A percentile compares a stretch with the other conserved stretches of the same genome.
These are phyloP conservation scores for Leptopilina syphax DNA, from an alignment of 2,888 invertebrate genomes.

Conservation along the genomic window DNA sequence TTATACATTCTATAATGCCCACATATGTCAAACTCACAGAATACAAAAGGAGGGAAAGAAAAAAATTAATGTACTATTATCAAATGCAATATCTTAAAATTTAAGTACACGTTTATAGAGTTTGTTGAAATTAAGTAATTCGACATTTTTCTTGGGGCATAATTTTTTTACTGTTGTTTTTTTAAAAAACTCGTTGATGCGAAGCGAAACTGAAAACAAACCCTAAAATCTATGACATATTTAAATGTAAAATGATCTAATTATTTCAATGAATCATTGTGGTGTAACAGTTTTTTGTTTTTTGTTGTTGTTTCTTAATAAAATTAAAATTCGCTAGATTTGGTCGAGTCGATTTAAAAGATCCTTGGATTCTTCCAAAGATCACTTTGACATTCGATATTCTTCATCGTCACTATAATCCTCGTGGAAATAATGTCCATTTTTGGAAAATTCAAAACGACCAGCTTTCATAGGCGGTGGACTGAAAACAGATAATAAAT, in stretches of 20 bases:
- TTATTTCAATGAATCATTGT: not conserved
- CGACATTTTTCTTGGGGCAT: not conserved
- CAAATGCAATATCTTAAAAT: conserved; percentile 9
- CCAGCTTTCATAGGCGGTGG: conserved; percentile 77
- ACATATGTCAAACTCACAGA: not conserved
- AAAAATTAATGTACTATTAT: not conserved
- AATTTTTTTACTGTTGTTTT: not conserved
- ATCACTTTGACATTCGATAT: conserved; percentile 70
- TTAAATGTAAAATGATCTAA: not conserved
- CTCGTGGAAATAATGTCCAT: conserved; percentile 72
- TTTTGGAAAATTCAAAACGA: conserved; percentile 73
- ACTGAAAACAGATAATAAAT: conserved; percentile 65
- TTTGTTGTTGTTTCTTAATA: too few species aligned
- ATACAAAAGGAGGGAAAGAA: not conserved
- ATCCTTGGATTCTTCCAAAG: conserved; percentile 19
- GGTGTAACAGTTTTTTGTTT: conserved; percentile 4
- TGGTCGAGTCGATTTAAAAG: conserved; percentile 31
- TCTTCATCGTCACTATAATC: conserved; percentile 75
- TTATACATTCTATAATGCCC: conserved; percentile 20
- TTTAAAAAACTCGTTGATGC: conserved; percentile 2
- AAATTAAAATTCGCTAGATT: conserved; percentile 36
- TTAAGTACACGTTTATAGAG: conserved; percentile 14
- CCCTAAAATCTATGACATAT: not conserved
- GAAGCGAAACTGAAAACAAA: not conserved
- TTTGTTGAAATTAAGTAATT: conserved; percentile 15